These are phyloP conservation scores for Dicentrarchus labrax DNA, from an alignment of 2,113 vertebrate genomes.

Conservation along the genomic window DNA sequence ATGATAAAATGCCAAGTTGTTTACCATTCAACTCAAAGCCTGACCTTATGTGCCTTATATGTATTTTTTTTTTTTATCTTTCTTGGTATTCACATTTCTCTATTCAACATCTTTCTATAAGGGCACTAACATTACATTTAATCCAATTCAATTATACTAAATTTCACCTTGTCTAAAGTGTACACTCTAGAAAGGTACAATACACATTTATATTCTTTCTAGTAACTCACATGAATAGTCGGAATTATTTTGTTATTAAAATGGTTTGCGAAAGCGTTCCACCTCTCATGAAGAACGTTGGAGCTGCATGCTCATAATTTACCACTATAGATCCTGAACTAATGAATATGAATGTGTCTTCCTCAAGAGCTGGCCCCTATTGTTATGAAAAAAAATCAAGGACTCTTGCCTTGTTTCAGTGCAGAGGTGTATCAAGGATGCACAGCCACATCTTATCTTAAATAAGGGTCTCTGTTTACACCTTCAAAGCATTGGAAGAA, in stretches of 20 bases:
- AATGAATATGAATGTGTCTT: constrained; percentile 71
- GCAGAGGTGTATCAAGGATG: constrained; percentile 70
- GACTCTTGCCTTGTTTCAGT: constrained; percentile 69
- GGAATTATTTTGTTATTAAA: constrained; percentile 26
- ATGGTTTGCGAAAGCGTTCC: constrained; percentile 33
- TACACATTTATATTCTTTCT: background rate
- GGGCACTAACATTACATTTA: constrained; percentile 5
- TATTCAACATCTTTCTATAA: background rate
- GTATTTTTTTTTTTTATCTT: background rate
- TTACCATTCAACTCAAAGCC: constrained; percentile 8
- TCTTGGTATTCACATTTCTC: background rate
- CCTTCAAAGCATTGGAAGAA: constrained; percentile 71
- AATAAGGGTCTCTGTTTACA: constrained; percentile 76
- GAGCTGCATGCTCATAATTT: constrained; percentile 57
- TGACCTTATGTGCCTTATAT: constrained; percentile 9
- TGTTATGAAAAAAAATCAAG: constrained; percentile 78
- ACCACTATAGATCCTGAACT: constrained; percentile 63
- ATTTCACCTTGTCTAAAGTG: background rate
- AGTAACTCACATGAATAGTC: background rate
- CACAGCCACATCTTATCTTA: constrained; percentile 70
- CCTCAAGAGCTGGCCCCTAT: constrained; percentile 64
- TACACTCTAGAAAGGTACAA: constrained; percentile 13
- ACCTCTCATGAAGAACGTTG: background rate
- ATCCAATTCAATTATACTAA: constrained; percentile 26
- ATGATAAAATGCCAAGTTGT: background rate